Percentiles rank a stretch among this genome's conserved stretches.
Evolutionary conservation across 1,140 invertebrate species (phyloP).

Genomic region (Zophobas morio): DNA sequence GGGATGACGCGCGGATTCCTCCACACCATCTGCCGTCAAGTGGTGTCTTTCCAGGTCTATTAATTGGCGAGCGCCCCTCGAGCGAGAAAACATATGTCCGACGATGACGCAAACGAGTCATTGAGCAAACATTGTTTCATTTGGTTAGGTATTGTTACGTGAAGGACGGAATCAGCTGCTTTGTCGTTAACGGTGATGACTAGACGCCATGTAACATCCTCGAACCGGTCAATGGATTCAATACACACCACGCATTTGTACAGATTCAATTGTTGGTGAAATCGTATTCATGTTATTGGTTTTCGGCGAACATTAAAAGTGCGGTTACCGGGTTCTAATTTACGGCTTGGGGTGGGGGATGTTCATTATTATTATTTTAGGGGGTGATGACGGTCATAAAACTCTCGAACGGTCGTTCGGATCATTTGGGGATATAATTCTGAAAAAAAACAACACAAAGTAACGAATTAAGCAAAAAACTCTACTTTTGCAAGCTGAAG

Average conservation of each 20-base stretch:
- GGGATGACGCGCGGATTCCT: conserved; percentile 22
- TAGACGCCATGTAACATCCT: not conserved
- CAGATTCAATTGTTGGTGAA: conserved; percentile 41
- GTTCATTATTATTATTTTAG: not conserved
- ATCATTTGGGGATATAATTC: too few species aligned
- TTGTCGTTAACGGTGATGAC: conserved; percentile 29
- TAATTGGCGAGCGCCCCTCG: conserved; percentile 19
- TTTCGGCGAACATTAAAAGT: conserved; percentile 22
- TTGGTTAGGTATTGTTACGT: conserved; percentile 23
- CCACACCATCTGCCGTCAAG: conserved; percentile 21
- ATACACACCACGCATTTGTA: conserved; percentile 34
- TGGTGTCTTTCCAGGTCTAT: conserved; percentile 20
- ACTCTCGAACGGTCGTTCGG: too few species aligned
- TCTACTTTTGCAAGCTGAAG: too few species aligned
- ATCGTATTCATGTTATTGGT: conserved; percentile 38
- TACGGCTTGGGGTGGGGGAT: conserved; percentile 4
- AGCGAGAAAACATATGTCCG: conserved; percentile 39
- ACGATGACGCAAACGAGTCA: conserved; percentile 40
- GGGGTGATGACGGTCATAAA: not conserved
- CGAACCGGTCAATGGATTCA: conserved; percentile 19
- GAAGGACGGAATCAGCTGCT: conserved; percentile 40
- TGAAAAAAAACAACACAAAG: too few species aligned
- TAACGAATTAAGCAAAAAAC: too few species aligned
- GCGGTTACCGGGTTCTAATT: conserved; percentile 23
- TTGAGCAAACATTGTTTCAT: conserved; percentile 47